Evolutionary conservation across 1,140 invertebrate genomes (phyloP), one percentile per base, ranked within the genome.

Genomic region (Bradysia coprophila): DNA sequence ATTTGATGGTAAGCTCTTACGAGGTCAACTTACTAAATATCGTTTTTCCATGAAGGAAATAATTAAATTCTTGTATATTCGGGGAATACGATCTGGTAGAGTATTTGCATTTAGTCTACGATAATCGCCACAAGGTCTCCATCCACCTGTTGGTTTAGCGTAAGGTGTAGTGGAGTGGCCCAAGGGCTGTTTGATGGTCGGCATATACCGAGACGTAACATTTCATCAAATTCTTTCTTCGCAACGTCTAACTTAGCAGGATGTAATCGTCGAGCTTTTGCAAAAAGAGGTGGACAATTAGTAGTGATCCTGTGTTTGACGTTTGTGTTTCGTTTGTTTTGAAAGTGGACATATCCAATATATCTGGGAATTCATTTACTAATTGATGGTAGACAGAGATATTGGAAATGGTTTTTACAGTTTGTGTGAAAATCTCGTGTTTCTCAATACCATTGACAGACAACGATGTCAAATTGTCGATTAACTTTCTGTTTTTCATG

Each of bases 1-100:
- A 70, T 51, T 43, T 69, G 59, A 52, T 58, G 59, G 46, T 63
- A 69, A 5, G 66, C 64, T 21, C 50, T 51, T 0, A 45, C 45
- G 3, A 67, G 38, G 50, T 71, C 66, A 4, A 68, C 42, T 13
- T 51, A 1, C 53, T 48, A 44, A 68, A 64, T 19, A 48, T 51
- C 8, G 41, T 49, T 9, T 50, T 38, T 2, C 51, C 56, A 4
- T 40, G 40, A n/a, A 69, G 42, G 6, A 43, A 46, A 38, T 59
- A 48, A 5, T 65, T 45, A 10, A 52, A 49, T 37, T 65, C 57
- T 10, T 66, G 40, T 4, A 54, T 47, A 24, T 49, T 36, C 1
- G 54, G 52, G 54, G 54, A 41, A 56, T 62, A 3, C 49, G 18
- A 44, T 64, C 58, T 1, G 52, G 46, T 4, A 49, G 38, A 5